A percentile compares a stretch with the other conserved stretches of the same genome.
These are phyloP conservation scores for Phortica okadai DNA, from an alignment of 2,888 invertebrate species.

Conservation along the genomic window DNA sequence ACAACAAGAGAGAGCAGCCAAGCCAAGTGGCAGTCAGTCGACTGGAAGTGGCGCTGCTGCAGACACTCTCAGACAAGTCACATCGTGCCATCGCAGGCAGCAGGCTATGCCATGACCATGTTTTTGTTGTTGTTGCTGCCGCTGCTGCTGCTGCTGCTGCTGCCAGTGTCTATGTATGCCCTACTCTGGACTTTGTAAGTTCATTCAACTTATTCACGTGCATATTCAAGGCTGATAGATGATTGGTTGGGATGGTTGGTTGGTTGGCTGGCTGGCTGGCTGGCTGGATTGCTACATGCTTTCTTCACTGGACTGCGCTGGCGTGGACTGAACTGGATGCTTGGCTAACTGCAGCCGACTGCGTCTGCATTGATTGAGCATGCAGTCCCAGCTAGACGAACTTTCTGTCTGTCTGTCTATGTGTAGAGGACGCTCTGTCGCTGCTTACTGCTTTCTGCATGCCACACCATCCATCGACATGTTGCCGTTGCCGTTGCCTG, in stretches of 20 bases:
- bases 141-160: not conserved
- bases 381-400: not conserved
- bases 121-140: slow-evolving; percentile 10
- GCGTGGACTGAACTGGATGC: slow-evolving; percentile 51
- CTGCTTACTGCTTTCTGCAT: not conserved
- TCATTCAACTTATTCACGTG: slow-evolving; percentile 59
- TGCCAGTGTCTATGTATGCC: slow-evolving; percentile 47
- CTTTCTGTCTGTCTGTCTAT: not conserved
- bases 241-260: slow-evolving; percentile 41
- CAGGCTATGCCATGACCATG: not conserved
- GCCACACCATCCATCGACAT: not conserved
- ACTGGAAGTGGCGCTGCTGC: not conserved
- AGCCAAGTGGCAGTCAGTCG: not conserved
- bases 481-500: not conserved
- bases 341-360: slow-evolving; percentile 59
- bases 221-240: slow-evolving; percentile 47
- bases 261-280: slow-evolving; percentile 40
- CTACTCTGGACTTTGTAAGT: slow-evolving; percentile 57
- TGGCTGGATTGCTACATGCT: slow-evolving; percentile 46
- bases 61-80: not conserved
- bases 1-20: not conserved
- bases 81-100: not conserved
- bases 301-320: slow-evolving; percentile 55
- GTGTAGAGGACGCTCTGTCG: not conserved
- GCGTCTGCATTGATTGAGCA: slow-evolving; percentile 41